Conservation (phyloP, 2,888 invertebrate genomes). For the Drosophila anomalata region DNA sequence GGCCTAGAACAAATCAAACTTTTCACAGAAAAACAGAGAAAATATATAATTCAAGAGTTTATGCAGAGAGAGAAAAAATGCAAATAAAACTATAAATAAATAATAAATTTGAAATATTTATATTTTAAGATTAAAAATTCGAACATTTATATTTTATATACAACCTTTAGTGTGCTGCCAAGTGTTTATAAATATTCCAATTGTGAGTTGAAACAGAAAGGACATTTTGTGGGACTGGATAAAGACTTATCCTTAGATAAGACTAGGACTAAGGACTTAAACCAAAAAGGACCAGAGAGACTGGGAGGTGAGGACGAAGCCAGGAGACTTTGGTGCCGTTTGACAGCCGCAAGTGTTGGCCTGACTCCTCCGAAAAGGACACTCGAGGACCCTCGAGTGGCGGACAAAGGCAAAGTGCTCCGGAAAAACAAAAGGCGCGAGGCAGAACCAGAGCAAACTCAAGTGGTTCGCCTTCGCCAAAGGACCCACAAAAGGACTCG, state of each 20-base stretch:
- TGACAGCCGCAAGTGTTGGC: slow-evolving; percentile 48
- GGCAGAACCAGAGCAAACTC: slow-evolving; percentile 25
- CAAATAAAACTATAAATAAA: background rate
- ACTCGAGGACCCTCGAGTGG: slow-evolving; percentile 26
- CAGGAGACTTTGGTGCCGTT: slow-evolving; percentile 39
- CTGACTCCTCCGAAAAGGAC: slow-evolving; percentile 38
- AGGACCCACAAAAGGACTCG: slow-evolving; percentile 2
- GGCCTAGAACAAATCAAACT: slow-evolving; percentile 15
- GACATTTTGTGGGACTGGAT: background rate
- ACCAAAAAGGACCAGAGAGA: background rate
- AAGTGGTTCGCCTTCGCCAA: slow-evolving; percentile 16
- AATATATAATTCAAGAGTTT: slow-evolving; percentile 23
- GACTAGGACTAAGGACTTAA: background rate
- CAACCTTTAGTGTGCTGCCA: background rate
- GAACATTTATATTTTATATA: background rate
- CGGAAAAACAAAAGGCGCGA: slow-evolving; percentile 31
- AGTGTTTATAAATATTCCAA: slow-evolving; percentile 2
- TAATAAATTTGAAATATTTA: too few relatives aligned
- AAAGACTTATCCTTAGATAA: background rate
- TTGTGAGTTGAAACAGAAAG: background rate
- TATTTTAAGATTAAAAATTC: background rate
- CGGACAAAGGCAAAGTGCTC: slow-evolving; percentile 15
- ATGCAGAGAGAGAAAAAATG: slow-evolving; percentile 6
- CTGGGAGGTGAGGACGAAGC: slow-evolving; percentile 23
- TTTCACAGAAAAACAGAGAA: slow-evolving; percentile 5